phyloP scores from a whole-genome alignment of 2,113 vertebrate species.

The Apistogramma diplotaenia region DNA sequence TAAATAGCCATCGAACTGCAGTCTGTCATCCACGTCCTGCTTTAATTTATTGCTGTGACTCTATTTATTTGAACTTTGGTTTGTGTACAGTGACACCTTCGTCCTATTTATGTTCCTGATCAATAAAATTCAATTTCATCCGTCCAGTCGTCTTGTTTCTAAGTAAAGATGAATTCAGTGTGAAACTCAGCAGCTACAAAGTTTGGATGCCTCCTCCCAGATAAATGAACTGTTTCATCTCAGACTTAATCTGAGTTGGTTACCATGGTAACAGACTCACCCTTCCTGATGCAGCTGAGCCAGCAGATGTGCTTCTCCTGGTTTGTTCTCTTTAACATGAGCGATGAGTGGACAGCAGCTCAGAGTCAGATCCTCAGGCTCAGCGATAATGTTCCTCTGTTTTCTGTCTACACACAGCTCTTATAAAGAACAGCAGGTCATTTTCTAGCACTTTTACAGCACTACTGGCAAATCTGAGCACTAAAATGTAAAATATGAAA shows the following conservation, averaged over 20 bases:
- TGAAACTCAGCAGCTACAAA: not conserved
- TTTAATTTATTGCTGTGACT: conserved; percentile 66
- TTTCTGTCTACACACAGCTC: no score
- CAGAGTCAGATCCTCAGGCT: no score
- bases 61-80: conserved; percentile 65
- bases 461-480: not conserved
- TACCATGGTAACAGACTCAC: not conserved
- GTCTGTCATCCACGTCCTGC: conserved; percentile 27
- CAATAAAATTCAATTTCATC: conserved; percentile 73
- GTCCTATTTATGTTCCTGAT: conserved; percentile 72
- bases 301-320: no score
- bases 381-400: no score
- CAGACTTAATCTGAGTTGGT: no score
- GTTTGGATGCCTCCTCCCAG: no score
- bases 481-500: not conserved
- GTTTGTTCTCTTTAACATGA: no score
- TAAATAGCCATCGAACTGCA: conserved; percentile 59
- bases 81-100: conserved; percentile 67
- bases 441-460: not conserved
- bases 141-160: not conserved
- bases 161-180: not conserved
- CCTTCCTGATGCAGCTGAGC: not conserved
- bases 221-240: no score
- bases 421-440: no score
- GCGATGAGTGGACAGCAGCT: no score